Evolutionary conservation across 1,140 invertebrate genomes (phyloP).

Genomic region (Glossosoma conforme): DNA sequence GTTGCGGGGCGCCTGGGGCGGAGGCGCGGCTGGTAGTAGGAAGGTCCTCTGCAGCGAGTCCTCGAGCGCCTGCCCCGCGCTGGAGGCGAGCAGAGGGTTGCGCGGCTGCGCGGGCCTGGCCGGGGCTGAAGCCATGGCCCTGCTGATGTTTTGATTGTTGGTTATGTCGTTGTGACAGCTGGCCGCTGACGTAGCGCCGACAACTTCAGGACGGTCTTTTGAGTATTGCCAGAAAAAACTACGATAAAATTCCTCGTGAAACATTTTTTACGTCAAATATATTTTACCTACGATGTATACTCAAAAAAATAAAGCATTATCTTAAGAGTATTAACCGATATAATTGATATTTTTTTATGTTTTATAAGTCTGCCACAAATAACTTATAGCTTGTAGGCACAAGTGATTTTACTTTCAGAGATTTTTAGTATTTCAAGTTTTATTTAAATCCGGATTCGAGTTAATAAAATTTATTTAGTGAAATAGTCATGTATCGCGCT

Average conservation of each 20-base stretch:
- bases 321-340: too few species aligned
- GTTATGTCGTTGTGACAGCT: background rate
- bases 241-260: background rate
- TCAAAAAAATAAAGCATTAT: too few species aligned
- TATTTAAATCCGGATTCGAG: too few species aligned
- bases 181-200: background rate
- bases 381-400: too few species aligned
- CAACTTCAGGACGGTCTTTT: background rate
- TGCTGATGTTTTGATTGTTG: background rate
- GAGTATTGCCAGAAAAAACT: background rate
- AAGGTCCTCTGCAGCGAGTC: background rate
- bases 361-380: too few species aligned
- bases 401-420: too few species aligned
- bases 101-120: constrained; percentile 1
- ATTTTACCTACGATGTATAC: too few species aligned
- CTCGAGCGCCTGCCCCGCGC: background rate
- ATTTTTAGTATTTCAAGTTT: too few species aligned
- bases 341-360: too few species aligned
- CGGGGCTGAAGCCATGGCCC: background rate
- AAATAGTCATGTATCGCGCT: too few species aligned
- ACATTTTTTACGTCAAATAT: background rate
- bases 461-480: too few species aligned
- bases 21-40: constrained; percentile 2
- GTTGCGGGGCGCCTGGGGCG: background rate
- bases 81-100: constrained; percentile 1